phyloP scores from a whole-genome alignment of 2,888 invertebrate species.

The Lucinisca nassula region DNA sequence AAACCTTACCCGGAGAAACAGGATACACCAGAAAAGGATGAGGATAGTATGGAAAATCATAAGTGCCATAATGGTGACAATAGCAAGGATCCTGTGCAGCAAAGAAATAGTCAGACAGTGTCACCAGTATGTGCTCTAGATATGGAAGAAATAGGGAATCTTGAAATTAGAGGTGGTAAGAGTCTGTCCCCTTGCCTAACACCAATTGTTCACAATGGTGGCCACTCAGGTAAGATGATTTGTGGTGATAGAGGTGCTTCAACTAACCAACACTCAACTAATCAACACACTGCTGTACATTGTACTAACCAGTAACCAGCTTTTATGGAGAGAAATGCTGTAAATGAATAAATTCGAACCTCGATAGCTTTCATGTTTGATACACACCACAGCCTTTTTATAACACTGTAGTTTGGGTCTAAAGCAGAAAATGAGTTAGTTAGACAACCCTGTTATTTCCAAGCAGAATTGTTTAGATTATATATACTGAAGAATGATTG shows the following conservation, averaged over 20 bases:
- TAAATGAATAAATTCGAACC: too few species aligned
- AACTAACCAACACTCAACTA: neutral
- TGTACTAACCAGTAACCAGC: neutral
- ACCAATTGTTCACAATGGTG: neutral
- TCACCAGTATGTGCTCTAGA: neutral
- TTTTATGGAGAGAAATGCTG: too few species aligned
- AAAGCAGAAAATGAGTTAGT: too few species aligned
- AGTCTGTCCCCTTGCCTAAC: neutral
- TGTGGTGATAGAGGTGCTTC: neutral
- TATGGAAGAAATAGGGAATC: neutral
- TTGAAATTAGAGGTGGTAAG: neutral
- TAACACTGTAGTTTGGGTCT: too few species aligned
- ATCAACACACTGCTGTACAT: too few species aligned
- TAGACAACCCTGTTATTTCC: too few species aligned
- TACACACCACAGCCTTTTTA: too few species aligned
- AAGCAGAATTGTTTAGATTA: too few species aligned
- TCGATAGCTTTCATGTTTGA: too few species aligned
- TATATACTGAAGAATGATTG: too few species aligned
- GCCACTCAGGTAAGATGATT: neutral
- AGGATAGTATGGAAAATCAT: neutral
- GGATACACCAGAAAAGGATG: neutral
- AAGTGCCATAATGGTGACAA: neutral
- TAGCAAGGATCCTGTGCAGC: neutral
- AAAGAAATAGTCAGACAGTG: neutral
- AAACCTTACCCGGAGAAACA: neutral